Evolutionary conservation across 1,140 invertebrate species (phyloP), one percentile per base, ranked within the genome.

Genomic region (Rhysida immarginata): DNA sequence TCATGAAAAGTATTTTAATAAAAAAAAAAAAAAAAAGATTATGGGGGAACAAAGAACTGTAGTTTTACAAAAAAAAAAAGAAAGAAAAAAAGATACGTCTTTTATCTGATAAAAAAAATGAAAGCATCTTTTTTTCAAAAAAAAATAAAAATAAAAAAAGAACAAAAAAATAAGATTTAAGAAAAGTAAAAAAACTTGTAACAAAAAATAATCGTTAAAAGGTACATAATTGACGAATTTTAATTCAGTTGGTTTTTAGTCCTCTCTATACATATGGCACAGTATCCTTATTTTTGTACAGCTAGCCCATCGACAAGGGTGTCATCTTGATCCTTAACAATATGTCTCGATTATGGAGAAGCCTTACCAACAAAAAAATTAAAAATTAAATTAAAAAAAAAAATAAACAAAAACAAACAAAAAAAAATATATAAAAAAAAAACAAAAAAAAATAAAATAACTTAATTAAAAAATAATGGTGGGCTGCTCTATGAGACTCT

Each of bases 221-320:
- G n/a, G n/a, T n/a, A n/a, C n/a, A n/a, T n/a, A n/a, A n/a, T n/a
- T n/a, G n/a, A n/a, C n/a, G n/a, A n/a, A n/a, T n/a, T n/a, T n/a
- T n/a, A n/a, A 51, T 27, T 14, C 3, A 26, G 24, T 51, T 51
- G 51, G 29, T 11, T 55, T 55, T 55, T 55, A 55, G 54, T 55
- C 54, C 13, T n/a, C n/a, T n/a, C n/a, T 54, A 49, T 50, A 55
- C 3, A 51, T 51, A 55, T 50, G 41, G 54, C 41, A 55, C 42
- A 55, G 27, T 55, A 55, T 49, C 54, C 24, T 55, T 55, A 46
- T 46, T 55, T 55, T 55, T 55, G 54, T 55, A 55, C 54, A 55
- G 54, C 54, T 49, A 21, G 42, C 42, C 44, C 54, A 41, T 41
- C 35, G 3, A 16, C 27, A 2, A 14, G 27, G 8, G n/a, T 25